A percentile compares a stretch with the other conserved stretches of the same genome.
phyloP scores from a whole-genome alignment of 2,113 vertebrate genomes.

The Corvus hawaiiensis region DNA sequence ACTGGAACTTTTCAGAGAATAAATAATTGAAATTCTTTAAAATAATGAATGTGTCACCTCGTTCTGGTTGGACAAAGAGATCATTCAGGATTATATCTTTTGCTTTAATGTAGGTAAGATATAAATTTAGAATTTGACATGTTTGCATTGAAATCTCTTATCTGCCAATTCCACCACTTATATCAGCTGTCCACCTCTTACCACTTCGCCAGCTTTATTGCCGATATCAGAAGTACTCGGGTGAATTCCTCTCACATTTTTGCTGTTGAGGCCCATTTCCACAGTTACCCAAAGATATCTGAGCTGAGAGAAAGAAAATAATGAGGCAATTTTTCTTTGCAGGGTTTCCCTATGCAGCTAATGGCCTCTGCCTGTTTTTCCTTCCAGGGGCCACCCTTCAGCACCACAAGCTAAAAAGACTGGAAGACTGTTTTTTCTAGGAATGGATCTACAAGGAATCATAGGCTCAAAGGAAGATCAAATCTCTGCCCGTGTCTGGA shows the following conservation, averaged over 20 bases:
- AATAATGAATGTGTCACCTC: background rate
- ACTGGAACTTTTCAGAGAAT: background rate
- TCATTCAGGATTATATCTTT: background rate
- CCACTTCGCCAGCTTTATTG: background rate
- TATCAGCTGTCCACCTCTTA: background rate
- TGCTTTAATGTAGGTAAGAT: background rate
- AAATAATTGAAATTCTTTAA: background rate
- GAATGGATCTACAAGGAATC: background rate
- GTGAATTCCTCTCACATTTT: background rate
- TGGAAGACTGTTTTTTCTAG: background rate
- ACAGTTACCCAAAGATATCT: background rate
- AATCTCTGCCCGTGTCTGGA: background rate
- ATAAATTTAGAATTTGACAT: background rate
- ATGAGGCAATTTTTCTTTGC: background rate
- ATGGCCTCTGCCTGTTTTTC: background rate
- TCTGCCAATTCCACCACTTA: background rate
- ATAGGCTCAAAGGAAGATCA: background rate
- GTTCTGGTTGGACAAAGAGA: background rate
- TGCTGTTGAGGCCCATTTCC: background rate
- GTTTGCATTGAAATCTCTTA: background rate
- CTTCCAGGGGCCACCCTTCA: background rate
- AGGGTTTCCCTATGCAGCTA: background rate
- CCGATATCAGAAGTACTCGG: background rate
- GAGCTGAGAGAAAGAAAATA: background rate
- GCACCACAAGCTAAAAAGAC: background rate